These are phyloP conservation scores for Gallirallus australis DNA, from an alignment of 2,797 vertebrate genomes.

Conservation along the genomic window DNA sequence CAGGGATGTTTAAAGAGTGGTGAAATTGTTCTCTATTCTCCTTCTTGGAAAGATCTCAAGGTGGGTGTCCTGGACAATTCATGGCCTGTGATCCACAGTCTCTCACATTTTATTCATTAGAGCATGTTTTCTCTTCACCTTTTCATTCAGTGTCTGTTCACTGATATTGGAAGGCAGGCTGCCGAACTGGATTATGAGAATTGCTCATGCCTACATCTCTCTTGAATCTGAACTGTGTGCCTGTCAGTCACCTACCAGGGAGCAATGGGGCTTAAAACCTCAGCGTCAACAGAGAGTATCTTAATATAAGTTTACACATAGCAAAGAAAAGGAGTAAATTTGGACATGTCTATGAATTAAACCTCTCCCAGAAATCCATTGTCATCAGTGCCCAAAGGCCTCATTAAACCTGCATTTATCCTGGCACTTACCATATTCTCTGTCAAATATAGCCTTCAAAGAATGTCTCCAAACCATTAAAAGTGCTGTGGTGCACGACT, in stretches of 20 bases:
- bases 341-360: background rate
- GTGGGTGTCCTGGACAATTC: background rate
- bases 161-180: background rate
- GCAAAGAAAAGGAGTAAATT: background rate
- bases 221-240: background rate
- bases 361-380: background rate
- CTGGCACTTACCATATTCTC: conserved; percentile 15
- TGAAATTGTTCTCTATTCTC: background rate
- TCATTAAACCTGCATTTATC: conserved; percentile 32
- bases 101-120: background rate
- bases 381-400: background rate
- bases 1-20: background rate
- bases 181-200: background rate
- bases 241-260: background rate
- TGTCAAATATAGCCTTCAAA: background rate
- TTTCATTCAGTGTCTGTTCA: background rate
- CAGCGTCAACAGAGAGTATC: background rate
- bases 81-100: background rate
- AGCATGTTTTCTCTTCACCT: background rate
- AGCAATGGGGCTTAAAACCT: background rate
- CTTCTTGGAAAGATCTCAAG: background rate
- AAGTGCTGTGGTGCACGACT: background rate
- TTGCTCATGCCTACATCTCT: background rate
- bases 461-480: background rate
- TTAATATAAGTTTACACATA: background rate